These are phyloP conservation scores for Microctonus brassicae DNA, from an alignment of 2,888 invertebrate species.

Conservation along the genomic window DNA sequence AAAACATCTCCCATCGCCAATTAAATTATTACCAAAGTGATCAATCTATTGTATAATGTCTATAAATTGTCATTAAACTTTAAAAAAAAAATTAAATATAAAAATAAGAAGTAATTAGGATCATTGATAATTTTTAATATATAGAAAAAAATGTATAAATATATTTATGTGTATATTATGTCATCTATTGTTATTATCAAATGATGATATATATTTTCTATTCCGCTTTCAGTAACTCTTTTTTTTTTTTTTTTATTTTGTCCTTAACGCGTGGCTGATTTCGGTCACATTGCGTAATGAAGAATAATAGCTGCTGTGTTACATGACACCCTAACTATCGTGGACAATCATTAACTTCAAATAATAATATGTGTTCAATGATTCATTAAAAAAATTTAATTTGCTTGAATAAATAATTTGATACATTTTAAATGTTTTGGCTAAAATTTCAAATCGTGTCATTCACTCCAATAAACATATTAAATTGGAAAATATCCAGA, in stretches of 20 bases:
- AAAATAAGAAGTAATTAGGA: neutral
- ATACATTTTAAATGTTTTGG: constrained; percentile 5
- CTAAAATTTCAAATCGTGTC: constrained; percentile 16
- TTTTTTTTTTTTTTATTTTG: neutral
- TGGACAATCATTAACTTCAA: neutral
- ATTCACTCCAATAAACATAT: constrained; percentile 22
- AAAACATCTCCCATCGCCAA: constrained; percentile 60
- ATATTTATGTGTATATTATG: neutral
- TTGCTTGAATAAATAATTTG: neutral
- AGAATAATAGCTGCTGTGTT: constrained; percentile 12
- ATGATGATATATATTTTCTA: too few species aligned
- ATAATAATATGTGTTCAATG: neutral
- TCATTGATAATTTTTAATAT: neutral
- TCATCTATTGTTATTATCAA: neutral
- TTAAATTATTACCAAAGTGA: constrained; percentile 54
- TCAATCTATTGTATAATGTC: constrained; percentile 24
- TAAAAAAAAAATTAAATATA: neutral
- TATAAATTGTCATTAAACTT: constrained; percentile 15
- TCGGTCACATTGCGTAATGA: constrained; percentile 7
- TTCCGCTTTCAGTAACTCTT: neutral
- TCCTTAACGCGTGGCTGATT: constrained; percentile 2
- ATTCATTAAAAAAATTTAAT: neutral
- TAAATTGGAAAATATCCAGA: constrained; percentile 9
- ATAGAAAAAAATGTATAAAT: neutral
- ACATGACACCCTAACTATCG: neutral